Percentiles rank a stretch among this genome's conserved stretches.
Conservation (phyloP, 2,888 invertebrate species). For the Leptinotarsa rubiginosa region DNA sequence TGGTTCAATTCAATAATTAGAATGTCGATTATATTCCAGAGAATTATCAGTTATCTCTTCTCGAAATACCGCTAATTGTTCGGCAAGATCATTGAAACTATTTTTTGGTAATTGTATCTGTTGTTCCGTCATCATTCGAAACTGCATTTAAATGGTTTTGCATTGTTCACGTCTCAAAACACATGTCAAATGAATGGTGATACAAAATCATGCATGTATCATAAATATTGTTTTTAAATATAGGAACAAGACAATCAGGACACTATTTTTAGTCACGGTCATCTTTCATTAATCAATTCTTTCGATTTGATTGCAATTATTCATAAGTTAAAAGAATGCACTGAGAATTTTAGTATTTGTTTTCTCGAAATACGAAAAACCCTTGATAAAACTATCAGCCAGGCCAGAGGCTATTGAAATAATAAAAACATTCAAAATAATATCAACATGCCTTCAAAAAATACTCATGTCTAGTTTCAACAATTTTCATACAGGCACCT, state of each 20-base stretch:
- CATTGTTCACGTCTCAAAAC: background rate
- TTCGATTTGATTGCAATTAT: background rate
- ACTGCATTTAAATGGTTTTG: background rate
- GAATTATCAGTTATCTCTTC: background rate
- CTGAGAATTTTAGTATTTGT: background rate
- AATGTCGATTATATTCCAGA: background rate
- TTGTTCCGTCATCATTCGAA: background rate
- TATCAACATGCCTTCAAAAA: too few species aligned
- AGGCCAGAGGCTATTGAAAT: too few species aligned
- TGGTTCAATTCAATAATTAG: background rate
- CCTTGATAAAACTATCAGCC: too few species aligned
- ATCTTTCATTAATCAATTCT: background rate
- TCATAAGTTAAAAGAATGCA: background rate
- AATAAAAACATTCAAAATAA: too few species aligned
- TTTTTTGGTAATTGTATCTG: background rate
- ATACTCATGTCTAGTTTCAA: too few species aligned
- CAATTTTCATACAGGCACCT: too few species aligned
- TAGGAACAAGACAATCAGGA: slow-evolving; percentile 2
- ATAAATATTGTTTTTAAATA: slow-evolving; percentile 6
- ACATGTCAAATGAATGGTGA: slow-evolving; percentile 6
- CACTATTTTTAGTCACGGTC: slow-evolving; percentile 9
- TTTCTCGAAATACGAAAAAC: too few species aligned
- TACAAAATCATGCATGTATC: background rate
- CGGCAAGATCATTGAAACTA: background rate
- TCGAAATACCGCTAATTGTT: background rate